phyloP scores from a whole-genome alignment of 2,113 vertebrate species.

The Protobothrops flavoviridis region DNA sequence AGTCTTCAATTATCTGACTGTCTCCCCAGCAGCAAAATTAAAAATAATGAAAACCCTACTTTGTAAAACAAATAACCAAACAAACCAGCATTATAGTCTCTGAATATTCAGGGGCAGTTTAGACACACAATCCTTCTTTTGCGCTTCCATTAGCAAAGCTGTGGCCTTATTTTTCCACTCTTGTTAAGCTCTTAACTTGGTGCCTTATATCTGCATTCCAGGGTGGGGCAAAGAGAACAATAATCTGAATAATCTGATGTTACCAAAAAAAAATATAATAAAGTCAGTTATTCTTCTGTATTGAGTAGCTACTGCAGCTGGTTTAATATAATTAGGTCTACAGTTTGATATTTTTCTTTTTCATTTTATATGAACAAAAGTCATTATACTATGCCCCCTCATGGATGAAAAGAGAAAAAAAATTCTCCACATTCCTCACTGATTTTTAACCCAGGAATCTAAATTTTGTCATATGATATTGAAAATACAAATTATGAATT shows the following conservation, averaged over 20 bases:
- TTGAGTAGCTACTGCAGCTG: not conserved
- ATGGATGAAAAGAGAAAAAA: constrained; percentile 59
- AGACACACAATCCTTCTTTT: not conserved
- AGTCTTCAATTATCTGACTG: not conserved
- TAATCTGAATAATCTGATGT: not conserved
- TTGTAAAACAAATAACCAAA: not conserved
- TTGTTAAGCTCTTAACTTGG: not conserved
- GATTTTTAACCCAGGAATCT: not conserved
- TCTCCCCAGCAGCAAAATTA: not conserved
- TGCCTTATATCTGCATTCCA: not conserved
- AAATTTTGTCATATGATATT: not conserved
- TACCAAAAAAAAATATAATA: not conserved
- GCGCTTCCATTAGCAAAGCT: not conserved
- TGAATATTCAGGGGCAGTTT: not conserved
- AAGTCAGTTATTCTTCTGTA: not conserved
- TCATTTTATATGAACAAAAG: not conserved
- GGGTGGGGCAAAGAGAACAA: not conserved
- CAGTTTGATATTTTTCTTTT: not conserved
- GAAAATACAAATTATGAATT: not conserved
- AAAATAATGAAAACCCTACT: not conserved
- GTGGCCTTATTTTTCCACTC: not conserved
- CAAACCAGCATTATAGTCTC: not conserved
- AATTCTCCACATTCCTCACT: not conserved
- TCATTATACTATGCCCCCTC: constrained; percentile 66
- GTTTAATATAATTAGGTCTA: not conserved